Evolutionary conservation across 53 echinoderm and acorn worm genomes (phyloP).

Genomic region (Zoroaster sp.): DNA sequence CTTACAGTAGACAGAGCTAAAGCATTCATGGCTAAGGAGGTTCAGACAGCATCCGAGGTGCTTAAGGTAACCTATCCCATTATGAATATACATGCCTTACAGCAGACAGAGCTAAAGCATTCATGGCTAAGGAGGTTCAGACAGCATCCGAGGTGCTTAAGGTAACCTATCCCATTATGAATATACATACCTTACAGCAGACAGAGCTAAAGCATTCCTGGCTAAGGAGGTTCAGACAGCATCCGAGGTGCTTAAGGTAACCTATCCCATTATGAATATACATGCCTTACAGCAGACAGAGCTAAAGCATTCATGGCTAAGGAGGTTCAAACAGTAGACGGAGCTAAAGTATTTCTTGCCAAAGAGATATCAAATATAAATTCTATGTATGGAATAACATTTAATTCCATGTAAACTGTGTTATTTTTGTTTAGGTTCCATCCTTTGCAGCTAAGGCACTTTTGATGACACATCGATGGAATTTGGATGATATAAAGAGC

Average conservation of each 20-base stretch:
- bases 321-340: background rate
- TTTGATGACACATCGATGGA: slow-evolving; percentile 86
- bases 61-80: too few species aligned
- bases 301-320: slow-evolving; percentile 32
- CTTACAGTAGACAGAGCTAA: slow-evolving; percentile 67
- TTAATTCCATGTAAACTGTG: background rate
- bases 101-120: slow-evolving; percentile 57
- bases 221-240: slow-evolving; percentile 53
- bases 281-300: too few species aligned
- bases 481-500: slow-evolving; percentile 75
- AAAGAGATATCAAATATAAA: background rate
- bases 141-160: slow-evolving; percentile 65
- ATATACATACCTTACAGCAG: slow-evolving; percentile 60
- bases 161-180: too few species aligned
- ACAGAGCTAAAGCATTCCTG: slow-evolving; percentile 62
- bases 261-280: too few species aligned
- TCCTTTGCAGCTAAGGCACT: slow-evolving; percentile 73
- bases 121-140: slow-evolving; percentile 57
- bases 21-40: slow-evolving; percentile 48
- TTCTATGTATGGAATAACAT: background rate
- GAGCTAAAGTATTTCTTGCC: background rate
- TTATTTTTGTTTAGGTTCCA: slow-evolving; percentile 60
- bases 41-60: slow-evolving; percentile 51
- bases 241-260: slow-evolving; percentile 64
- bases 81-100: slow-evolving; percentile 74